phyloP scores from a whole-genome alignment of 1,140 invertebrate species.

The Nebria ingens region DNA sequence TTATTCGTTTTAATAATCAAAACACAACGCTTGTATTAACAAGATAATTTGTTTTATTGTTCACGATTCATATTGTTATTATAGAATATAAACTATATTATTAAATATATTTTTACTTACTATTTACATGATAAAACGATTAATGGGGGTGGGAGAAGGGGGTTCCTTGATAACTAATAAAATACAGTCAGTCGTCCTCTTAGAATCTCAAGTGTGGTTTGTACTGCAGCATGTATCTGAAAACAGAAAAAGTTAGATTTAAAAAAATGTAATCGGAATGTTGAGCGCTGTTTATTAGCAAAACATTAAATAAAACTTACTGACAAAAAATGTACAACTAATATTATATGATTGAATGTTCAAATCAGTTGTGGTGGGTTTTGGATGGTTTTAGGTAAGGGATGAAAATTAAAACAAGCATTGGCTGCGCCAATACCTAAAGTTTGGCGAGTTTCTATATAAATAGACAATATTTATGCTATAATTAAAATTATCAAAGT shows the following conservation, averaged over 20 bases:
- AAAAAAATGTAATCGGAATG: too few relatives aligned
- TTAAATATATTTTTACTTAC: background rate
- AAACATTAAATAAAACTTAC: constrained; percentile 14
- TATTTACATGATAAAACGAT: background rate
- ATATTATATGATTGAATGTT: constrained; percentile 10
- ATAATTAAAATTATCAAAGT: too few relatives aligned
- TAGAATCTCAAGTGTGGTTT: constrained; percentile 86
- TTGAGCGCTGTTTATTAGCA: too few relatives aligned
- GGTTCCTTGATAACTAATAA: background rate
- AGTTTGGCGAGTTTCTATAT: too few relatives aligned
- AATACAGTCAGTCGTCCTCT: constrained; percentile 25
- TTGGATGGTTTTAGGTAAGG: too few relatives aligned
- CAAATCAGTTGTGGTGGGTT: too few relatives aligned
- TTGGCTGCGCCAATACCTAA: too few relatives aligned
- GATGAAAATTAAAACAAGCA: too few relatives aligned
- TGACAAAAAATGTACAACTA: constrained; percentile 7
- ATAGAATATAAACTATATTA: background rate
- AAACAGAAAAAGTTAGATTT: constrained; percentile 44
- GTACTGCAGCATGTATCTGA: constrained; percentile 81
- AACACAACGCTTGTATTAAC: background rate
- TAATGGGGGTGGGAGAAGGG: background rate
- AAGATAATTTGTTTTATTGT: background rate
- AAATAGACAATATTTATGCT: too few relatives aligned
- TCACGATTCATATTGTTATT: background rate
- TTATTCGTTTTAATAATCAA: too few relatives aligned